A percentile compares a stretch with the other conserved stretches of the same genome.
These are phyloP conservation scores for Coelinius sp. DNA, from an alignment of 2,888 invertebrate species.

Conservation along the genomic window DNA sequence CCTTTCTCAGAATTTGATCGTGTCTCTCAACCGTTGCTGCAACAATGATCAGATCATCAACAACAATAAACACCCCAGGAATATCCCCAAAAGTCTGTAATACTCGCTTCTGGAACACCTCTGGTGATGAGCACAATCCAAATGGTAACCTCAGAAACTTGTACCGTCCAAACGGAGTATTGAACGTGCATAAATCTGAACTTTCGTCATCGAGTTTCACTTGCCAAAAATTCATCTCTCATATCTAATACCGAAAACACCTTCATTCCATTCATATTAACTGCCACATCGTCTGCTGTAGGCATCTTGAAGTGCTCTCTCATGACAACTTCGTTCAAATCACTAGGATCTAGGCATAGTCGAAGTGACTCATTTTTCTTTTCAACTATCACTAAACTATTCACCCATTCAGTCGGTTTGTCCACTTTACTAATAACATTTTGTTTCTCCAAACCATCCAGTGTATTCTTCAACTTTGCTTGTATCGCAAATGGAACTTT, in stretches of 20 bases:
- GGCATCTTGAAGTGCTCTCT: conserved; percentile 36
- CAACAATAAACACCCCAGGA: no score
- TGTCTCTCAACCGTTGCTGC: neutral
- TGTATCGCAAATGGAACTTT: conserved; percentile 42
- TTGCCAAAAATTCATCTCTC: conserved; percentile 51
- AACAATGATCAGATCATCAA: neutral
- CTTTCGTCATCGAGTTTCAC: conserved; percentile 48
- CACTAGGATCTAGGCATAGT: conserved; percentile 38
- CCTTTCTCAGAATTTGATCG: conserved; percentile 23
- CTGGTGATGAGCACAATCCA: conserved; percentile 53
- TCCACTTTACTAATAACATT: conserved; percentile 41
- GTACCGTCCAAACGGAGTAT: conserved; percentile 55
- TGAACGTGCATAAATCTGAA: conserved; percentile 50
- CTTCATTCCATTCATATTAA: conserved; percentile 31
- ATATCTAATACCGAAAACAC: conserved; percentile 47
- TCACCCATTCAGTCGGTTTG: conserved; percentile 41
- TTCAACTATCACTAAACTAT: conserved; percentile 40
- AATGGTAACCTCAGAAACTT: conserved; percentile 54
- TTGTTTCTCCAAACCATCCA: conserved; percentile 35
- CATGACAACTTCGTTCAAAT: conserved; percentile 37
- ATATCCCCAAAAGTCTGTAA: conserved; percentile 16
- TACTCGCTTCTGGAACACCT: conserved; percentile 51
- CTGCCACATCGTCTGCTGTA: conserved; percentile 34
- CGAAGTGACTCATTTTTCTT: conserved; percentile 31
- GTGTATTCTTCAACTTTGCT: conserved; percentile 37